Conservation (phyloP, 1,140 invertebrate species). For the Brachionus plicatilis region DNA sequence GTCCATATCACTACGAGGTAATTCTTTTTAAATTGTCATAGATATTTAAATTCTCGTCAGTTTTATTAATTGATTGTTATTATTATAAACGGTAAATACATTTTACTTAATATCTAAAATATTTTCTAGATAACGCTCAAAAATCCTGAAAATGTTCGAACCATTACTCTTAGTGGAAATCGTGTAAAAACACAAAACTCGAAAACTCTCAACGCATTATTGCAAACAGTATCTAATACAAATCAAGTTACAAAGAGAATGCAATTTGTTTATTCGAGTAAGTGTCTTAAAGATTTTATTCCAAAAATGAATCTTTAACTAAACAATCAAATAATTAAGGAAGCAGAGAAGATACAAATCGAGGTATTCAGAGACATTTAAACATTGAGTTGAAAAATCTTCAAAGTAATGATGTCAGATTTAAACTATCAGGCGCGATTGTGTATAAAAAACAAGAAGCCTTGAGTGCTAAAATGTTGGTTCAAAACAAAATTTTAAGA, state of each 20-base stretch:
- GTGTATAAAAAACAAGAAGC: background rate
- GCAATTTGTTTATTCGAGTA: background rate
- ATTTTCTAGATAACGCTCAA: background rate
- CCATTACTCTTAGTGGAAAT: background rate
- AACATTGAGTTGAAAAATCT: slow-evolving; percentile 2
- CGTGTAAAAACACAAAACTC: background rate
- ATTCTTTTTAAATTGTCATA: background rate
- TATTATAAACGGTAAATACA: too few species aligned
- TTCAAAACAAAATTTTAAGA: slow-evolving; percentile 20
- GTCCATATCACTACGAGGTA: slow-evolving; percentile 26
- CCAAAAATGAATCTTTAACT: background rate
- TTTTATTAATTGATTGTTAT: too few species aligned
- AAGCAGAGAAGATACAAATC: slow-evolving; percentile 14
- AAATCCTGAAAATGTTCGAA: slow-evolving; percentile 28
- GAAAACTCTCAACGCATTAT: background rate
- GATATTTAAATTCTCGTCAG: too few species aligned
- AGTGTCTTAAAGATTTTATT: background rate
- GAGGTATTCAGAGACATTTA: background rate
- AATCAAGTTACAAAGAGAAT: background rate
- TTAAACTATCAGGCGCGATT: slow-evolving; percentile 9
- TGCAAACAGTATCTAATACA: background rate
- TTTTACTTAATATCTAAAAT: background rate
- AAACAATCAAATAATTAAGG: background rate
- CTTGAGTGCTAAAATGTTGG: background rate
- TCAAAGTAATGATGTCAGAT: background rate